Conservation (phyloP, 2,113 vertebrate genomes). For the Vidua chalybeata region DNA sequence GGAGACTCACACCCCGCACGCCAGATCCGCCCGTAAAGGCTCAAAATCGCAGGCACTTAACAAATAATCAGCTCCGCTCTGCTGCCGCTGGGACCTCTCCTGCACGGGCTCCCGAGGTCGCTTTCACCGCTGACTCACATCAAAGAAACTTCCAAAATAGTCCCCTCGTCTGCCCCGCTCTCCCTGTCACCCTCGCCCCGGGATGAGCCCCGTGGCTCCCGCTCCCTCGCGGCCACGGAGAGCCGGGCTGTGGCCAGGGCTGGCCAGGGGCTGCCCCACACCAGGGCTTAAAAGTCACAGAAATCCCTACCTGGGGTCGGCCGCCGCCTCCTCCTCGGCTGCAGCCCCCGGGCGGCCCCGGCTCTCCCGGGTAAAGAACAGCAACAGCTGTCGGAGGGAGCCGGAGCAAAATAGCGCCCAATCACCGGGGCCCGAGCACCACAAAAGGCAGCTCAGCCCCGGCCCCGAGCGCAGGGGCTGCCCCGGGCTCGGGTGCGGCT, state of each 20-base stretch:
- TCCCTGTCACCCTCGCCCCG: rapidly evolving
- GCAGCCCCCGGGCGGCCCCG: neutral
- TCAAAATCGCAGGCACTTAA: neutral
- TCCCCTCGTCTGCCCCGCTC: neutral
- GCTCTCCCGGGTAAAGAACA: constrained; percentile 37
- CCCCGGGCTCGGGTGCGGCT: neutral
- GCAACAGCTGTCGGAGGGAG: constrained; percentile 68
- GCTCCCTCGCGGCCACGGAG: rapidly evolving
- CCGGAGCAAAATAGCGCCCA: constrained; percentile 69
- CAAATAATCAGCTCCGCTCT: neutral
- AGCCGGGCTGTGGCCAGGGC: neutral
- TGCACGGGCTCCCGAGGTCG: neutral
- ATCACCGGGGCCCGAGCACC: constrained; percentile 10
- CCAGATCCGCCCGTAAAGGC: neutral
- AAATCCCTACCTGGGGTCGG: neutral
- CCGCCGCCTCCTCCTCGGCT: neutral
- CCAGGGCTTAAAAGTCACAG: neutral
- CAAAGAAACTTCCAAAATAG: constrained; percentile 55
- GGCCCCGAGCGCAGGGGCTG: neutral
- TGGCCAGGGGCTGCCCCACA: neutral
- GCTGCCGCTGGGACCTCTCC: neutral
- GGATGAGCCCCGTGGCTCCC: rapidly evolving
- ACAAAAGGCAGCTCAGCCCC: neutral
- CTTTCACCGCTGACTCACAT: constrained; percentile 15
- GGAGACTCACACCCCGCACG: rapidly evolving